Evolutionary conservation across 2,888 invertebrate species (phyloP).

Genomic region (Eristalis arbustorum): DNA sequence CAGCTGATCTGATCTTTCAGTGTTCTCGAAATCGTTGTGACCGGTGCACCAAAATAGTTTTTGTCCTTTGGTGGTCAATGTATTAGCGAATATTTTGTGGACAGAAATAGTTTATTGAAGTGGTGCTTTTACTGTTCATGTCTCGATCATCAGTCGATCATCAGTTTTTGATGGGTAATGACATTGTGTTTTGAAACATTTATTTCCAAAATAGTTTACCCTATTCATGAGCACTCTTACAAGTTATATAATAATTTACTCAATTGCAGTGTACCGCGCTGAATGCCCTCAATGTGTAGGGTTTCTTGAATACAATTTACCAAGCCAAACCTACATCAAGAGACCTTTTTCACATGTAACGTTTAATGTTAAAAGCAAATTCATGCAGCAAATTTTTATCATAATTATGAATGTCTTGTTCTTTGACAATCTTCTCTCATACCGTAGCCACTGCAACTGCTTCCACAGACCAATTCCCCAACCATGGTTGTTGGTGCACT

Average conservation of each 20-base stretch:
- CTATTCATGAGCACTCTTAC: neutral
- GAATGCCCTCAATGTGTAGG: neutral
- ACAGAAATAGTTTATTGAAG: too few relatives aligned
- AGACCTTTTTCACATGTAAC: neutral
- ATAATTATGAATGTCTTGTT: constrained; percentile 53
- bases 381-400: constrained; percentile 32
- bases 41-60: too few relatives aligned
- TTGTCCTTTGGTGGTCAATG: too few relatives aligned
- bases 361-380: neutral
- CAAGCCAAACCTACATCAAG: neutral
- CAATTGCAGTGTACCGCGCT: neutral
- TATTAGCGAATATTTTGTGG: too few relatives aligned
- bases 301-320: neutral
- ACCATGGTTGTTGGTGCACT: constrained; percentile 15
- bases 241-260: neutral
- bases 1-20: too few relatives aligned
- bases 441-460: constrained; percentile 35
- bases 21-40: too few relatives aligned
- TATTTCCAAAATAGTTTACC: too few relatives aligned
- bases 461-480: constrained; percentile 26
- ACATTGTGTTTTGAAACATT: too few relatives aligned
- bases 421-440: constrained; percentile 52
- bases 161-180: too few relatives aligned
- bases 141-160: too few relatives aligned
- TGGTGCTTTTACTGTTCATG: too few relatives aligned